These are phyloP conservation scores for Ostrea denselamellosa DNA, from an alignment of 1,140 invertebrate genomes.

Conservation along the genomic window DNA sequence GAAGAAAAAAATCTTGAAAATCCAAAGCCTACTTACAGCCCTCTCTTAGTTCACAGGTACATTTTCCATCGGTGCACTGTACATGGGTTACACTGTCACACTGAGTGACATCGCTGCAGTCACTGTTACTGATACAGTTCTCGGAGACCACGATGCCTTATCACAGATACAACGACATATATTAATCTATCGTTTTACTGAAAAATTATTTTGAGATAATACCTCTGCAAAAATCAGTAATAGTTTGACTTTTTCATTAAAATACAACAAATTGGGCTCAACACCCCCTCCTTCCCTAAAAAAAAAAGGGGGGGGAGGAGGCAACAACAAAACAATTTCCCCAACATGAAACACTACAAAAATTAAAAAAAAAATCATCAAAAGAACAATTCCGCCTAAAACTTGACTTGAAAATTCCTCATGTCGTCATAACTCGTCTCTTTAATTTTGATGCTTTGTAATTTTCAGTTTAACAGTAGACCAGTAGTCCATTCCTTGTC, in stretches of 20 bases:
- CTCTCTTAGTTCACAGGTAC: neutral
- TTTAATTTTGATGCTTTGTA: no score
- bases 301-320: no score
- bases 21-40: neutral
- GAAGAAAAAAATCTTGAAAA: neutral
- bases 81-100: neutral
- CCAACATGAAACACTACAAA: neutral
- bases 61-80: neutral
- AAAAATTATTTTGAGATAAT: neutral
- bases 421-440: no score
- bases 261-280: no score
- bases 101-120: neutral
- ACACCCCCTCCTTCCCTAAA: no score
- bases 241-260: no score
- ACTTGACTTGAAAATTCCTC: no score
- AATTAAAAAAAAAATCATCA: neutral
- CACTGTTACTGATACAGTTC: neutral
- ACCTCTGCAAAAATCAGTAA: no score
- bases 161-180: no score
- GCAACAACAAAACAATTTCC: neutral
- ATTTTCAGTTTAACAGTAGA: no score
- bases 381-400: no score
- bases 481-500: no score
- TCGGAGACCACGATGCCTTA: neutral
- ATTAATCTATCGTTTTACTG: neutral